Percentiles rank a stretch among this genome's conserved stretches.
phyloP scores from a whole-genome alignment of 2,113 vertebrate genomes.

The Hippocampus guttulatus region DNA sequence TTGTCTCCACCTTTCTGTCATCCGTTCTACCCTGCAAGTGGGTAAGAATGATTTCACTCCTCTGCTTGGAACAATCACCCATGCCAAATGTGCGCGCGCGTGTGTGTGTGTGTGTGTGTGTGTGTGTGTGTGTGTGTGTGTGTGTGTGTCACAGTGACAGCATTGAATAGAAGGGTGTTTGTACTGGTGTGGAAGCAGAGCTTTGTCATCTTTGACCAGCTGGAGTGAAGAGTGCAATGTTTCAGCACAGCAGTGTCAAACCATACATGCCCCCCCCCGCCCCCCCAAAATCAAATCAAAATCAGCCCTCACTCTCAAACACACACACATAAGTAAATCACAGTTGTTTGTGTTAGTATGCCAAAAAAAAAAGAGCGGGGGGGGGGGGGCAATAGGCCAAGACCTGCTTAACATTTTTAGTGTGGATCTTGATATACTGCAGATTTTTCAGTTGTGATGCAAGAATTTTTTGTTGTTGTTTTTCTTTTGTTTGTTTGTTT shows the following conservation, averaged over 20 bases:
- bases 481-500: too few species aligned
- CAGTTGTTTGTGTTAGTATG: too few species aligned
- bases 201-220: constrained; percentile 54
- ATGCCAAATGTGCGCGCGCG: neutral
- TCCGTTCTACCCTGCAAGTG: constrained; percentile 13
- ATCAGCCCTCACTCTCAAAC: too few species aligned
- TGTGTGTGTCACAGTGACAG: constrained; percentile 9
- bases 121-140: neutral
- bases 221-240: constrained; percentile 35
- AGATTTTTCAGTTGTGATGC: too few species aligned
- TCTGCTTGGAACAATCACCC: neutral
- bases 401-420: too few species aligned
- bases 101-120: neutral
- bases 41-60: constrained; percentile 18
- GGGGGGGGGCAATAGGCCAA: too few species aligned
- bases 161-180: constrained; percentile 8
- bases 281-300: too few species aligned
- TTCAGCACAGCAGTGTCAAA: constrained; percentile 38
- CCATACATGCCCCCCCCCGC: neutral
- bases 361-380: too few species aligned
- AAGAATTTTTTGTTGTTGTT: too few species aligned
- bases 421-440: too few species aligned
- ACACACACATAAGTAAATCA: too few species aligned
- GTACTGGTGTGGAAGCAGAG: constrained; percentile 20
- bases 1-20: constrained; percentile 22